These are phyloP conservation scores for Rachycentron canadum DNA, from an alignment of 2,797 vertebrate species.

Conservation along the genomic window DNA sequence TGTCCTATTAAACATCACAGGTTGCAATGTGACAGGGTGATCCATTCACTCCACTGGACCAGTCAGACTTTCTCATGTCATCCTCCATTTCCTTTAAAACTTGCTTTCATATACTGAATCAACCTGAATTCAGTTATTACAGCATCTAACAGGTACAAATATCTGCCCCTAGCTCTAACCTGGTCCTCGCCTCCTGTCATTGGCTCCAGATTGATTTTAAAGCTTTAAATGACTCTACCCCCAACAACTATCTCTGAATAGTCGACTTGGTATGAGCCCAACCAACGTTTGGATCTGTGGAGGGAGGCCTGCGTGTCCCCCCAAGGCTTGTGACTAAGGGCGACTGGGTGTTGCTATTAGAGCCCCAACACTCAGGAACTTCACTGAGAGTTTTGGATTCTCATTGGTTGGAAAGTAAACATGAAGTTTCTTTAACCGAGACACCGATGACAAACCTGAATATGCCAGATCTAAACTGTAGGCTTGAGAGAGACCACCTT, in stretches of 20 bases:
- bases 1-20: neutral
- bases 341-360: too few species aligned
- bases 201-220: too few species aligned
- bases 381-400: neutral
- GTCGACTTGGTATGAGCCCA: too few species aligned
- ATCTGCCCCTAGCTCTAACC: too few species aligned
- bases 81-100: neutral
- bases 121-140: neutral
- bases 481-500: neutral
- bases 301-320: too few species aligned
- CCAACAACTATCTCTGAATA: too few species aligned
- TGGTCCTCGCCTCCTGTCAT: too few species aligned
- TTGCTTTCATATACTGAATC: neutral
- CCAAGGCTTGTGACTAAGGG: too few species aligned
- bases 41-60: neutral
- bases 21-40: neutral
- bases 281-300: too few species aligned
- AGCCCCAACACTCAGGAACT: too few species aligned
- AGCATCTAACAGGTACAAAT: too few species aligned
- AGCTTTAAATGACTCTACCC: too few species aligned
- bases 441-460: neutral
- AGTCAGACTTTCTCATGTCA: neutral
- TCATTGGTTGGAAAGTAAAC: neutral
- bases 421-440: neutral
- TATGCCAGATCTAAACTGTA: neutral